These are phyloP conservation scores for Beris morrisii DNA, from an alignment of 2,888 invertebrate species.

Conservation along the genomic window DNA sequence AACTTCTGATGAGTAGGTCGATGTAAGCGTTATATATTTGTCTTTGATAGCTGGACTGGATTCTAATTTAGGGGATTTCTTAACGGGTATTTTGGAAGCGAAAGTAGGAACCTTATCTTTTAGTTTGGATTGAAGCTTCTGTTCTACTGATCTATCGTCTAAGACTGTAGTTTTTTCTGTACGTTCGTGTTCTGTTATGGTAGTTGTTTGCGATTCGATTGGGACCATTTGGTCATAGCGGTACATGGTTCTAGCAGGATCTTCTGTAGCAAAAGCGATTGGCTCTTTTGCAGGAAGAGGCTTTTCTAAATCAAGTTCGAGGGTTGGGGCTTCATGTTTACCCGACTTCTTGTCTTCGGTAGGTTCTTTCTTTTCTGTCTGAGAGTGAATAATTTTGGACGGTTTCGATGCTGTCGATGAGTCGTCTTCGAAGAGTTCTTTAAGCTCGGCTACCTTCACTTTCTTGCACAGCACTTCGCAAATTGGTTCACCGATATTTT, in stretches of 20 bases:
- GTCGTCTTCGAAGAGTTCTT: slow-evolving; percentile 39
- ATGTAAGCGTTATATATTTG: slow-evolving; percentile 27
- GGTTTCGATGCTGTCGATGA: slow-evolving; percentile 34
- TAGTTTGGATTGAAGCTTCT: not conserved
- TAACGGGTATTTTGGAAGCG: not conserved
- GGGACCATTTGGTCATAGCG: slow-evolving; percentile 1
- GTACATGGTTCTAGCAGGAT: slow-evolving; percentile 21
- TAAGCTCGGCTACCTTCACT: slow-evolving; percentile 33
- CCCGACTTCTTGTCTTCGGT: not conserved
- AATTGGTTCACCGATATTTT: slow-evolving; percentile 39
- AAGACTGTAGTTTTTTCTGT: not conserved
- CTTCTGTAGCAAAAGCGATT: slow-evolving; percentile 39
- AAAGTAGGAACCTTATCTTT: not conserved
- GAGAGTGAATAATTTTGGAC: not conserved
- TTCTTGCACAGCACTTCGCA: slow-evolving; percentile 40
- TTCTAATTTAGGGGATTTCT: not conserved
- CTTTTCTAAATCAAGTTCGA: slow-evolving; percentile 14
- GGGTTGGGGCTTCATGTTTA: not conserved
- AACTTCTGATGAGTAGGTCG: slow-evolving; percentile 25
- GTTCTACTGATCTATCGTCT: slow-evolving; percentile 12
- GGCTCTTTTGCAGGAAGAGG: slow-evolving; percentile 38
- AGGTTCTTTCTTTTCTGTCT: not conserved
- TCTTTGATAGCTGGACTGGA: slow-evolving; percentile 5
- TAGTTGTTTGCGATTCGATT: not conserved
- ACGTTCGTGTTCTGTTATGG: not conserved